Evolutionary conservation across 2,888 invertebrate genomes (phyloP).

Genomic region (Parthenolecanium corni): DNA sequence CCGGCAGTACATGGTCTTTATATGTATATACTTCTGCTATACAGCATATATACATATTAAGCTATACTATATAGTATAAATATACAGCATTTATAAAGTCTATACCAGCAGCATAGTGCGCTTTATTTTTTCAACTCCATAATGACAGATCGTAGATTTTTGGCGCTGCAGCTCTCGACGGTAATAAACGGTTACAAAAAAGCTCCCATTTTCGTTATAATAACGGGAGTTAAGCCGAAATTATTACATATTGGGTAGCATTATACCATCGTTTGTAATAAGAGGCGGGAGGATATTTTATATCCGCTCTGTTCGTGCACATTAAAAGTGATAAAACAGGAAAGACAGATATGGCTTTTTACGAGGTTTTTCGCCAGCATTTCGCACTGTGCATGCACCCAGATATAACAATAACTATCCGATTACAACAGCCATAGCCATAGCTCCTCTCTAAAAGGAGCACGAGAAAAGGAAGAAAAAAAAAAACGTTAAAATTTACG

Average conservation of each 20-base stretch:
- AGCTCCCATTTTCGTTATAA: neutral
- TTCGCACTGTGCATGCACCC: neutral
- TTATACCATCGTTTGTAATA: constrained; percentile 20
- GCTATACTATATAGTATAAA: no score
- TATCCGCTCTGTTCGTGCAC: neutral
- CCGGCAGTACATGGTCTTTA: no score
- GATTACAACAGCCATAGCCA: constrained; percentile 20
- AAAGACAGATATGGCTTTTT: constrained; percentile 18
- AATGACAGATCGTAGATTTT: no score
- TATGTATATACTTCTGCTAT: no score
- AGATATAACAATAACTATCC: constrained; percentile 25
- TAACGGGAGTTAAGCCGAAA: constrained; percentile 20
- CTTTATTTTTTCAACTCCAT: no score
- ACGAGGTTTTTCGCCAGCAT: neutral
- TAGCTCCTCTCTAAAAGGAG: no score
- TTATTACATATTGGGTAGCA: constrained; percentile 23
- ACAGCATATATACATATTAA: no score
- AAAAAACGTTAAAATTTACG: constrained; percentile 7
- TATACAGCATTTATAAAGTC: no score
- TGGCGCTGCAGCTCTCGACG: no score
- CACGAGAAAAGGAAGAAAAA: neutral
- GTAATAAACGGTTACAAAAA: no score
- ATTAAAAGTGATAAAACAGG: constrained; percentile 19
- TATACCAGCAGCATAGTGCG: no score
- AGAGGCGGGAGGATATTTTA: neutral